phyloP scores from a whole-genome alignment of 1,140 invertebrate genomes.

The Platorchestia sp. region DNA sequence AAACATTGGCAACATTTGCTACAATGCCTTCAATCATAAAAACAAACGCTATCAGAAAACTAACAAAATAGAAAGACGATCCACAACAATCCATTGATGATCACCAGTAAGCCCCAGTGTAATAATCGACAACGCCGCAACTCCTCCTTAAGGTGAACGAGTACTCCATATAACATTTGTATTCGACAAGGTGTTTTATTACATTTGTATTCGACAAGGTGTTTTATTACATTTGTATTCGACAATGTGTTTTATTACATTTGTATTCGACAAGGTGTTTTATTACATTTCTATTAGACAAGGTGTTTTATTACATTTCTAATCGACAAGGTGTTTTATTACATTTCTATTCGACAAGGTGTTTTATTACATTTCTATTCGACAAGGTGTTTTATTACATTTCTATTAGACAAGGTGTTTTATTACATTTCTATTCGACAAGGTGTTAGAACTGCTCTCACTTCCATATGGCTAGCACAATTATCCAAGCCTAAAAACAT shows the following conservation, averaged over 20 bases:
- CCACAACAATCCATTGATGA: no score
- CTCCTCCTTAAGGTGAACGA: neutral
- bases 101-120: no score
- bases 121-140: neutral
- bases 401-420: neutral
- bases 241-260: neutral
- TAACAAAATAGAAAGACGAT: no score
- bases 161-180: neutral
- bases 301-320: neutral
- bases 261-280: neutral
- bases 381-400: neutral
- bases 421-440: no score
- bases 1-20: no score
- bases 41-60: no score
- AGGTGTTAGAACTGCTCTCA: neutral
- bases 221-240: neutral
- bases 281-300: neutral
- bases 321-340: neutral
- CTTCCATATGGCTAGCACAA: neutral
- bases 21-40: no score
- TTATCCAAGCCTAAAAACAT: neutral
- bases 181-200: neutral
- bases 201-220: neutral
- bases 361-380: neutral
- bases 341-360: neutral